phyloP scores from a whole-genome alignment of 2,888 invertebrate species.

The Lypha dubia region DNA sequence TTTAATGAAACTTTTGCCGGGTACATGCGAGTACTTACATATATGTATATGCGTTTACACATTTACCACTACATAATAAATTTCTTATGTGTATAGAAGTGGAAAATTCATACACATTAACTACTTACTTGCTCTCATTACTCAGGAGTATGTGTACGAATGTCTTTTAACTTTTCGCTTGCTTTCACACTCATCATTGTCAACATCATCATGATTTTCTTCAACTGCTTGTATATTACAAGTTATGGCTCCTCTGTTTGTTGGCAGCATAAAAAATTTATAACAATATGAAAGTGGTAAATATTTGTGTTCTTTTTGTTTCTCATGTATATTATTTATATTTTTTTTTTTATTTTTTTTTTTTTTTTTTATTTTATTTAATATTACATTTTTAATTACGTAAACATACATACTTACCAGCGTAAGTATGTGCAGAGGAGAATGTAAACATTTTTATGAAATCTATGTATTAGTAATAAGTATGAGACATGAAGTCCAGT shows the following conservation, averaged over 20 bases:
- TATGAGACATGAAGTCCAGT: background rate
- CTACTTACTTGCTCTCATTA: conserved; percentile 52
- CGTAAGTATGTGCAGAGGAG: background rate
- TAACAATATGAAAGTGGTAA: conserved; percentile 34
- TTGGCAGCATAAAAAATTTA: conserved; percentile 11
- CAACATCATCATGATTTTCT: conserved; percentile 45
- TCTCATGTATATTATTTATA: background rate
- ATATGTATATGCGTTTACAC: conserved; percentile 1
- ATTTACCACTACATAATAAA: conserved; percentile 36
- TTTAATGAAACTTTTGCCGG: no score
- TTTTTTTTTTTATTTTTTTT: background rate
- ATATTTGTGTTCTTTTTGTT: conserved; percentile 13
- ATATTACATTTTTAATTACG: conserved; percentile 58
- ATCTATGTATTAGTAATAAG: background rate
- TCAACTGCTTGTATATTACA: conserved; percentile 33
- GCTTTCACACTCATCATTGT: conserved; percentile 35
- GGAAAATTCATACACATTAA: conserved; percentile 46
- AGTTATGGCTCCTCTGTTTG: conserved; percentile 25
- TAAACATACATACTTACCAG: background rate
- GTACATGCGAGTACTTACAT: background rate
- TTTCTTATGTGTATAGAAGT: conserved; percentile 11
- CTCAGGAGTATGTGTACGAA: conserved; percentile 35
- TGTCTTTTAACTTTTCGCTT: conserved; percentile 13
- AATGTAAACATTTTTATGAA: background rate
- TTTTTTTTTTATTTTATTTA: conserved; percentile 31